phyloP scores from a whole-genome alignment of 2,797 vertebrate genomes.

The Crypturellus tataupa region DNA sequence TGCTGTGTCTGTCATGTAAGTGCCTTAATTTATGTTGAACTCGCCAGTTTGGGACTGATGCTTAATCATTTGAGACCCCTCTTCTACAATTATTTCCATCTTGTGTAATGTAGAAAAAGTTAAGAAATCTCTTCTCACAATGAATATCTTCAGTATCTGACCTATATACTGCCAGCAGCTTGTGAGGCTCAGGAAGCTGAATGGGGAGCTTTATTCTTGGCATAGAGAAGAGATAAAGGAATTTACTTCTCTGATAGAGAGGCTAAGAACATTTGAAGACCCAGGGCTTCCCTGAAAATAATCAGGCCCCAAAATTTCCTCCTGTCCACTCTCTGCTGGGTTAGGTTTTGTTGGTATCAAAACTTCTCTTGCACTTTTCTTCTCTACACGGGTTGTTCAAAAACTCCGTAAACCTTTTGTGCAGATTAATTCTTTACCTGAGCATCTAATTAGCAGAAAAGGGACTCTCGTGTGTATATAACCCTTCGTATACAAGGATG shows the following conservation, averaged over 20 bases:
- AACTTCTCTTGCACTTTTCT: not conserved
- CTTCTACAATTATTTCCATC: not conserved
- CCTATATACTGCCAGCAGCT: not conserved
- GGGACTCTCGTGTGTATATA: not conserved
- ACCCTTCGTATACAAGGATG: not conserved
- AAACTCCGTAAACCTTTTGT: not conserved
- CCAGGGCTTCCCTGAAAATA: not conserved
- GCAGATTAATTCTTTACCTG: not conserved
- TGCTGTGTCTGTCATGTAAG: not conserved
- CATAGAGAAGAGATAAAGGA: not conserved
- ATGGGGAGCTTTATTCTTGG: not conserved
- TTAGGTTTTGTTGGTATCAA: not conserved
- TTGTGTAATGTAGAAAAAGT: rapidly evolving
- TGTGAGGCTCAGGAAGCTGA: not conserved
- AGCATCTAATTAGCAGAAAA: not conserved
- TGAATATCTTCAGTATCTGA: not conserved
- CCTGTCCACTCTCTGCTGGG: not conserved
- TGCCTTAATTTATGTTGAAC: rapidly evolving
- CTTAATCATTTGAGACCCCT: not conserved
- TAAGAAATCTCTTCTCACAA: not conserved
- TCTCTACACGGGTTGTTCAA: not conserved
- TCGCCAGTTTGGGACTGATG: not conserved
- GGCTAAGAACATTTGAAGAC: not conserved
- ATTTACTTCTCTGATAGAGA: not conserved
- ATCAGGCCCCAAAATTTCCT: not conserved